These are phyloP conservation scores for Cirrhinus molitorella DNA, from an alignment of 2,797 vertebrate species.

Conservation along the genomic window DNA sequence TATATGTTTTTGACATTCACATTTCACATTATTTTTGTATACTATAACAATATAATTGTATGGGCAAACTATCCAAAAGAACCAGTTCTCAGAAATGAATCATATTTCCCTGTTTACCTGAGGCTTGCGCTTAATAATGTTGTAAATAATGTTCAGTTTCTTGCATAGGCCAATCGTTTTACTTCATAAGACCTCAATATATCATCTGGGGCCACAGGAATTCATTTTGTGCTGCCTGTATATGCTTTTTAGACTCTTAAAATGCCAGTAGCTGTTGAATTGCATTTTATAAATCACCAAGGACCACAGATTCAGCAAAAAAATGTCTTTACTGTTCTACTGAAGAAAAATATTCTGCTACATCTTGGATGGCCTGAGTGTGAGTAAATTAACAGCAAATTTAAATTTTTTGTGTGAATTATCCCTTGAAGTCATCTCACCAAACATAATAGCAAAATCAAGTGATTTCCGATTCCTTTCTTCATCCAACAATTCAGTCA, in stretches of 20 bases:
- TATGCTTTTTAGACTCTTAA: neutral
- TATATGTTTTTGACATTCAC: neutral
- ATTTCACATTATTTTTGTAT: neutral
- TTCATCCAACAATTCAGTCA: neutral
- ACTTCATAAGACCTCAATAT: neutral
- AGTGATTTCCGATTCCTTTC: neutral
- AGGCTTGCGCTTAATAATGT: neutral
- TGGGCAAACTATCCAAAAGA: too few species aligned
- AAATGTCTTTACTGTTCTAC: neutral
- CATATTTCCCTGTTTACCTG: neutral
- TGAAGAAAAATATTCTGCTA: neutral
- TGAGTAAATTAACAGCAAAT: neutral
- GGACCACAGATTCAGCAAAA: neutral
- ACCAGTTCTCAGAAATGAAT: neutral
- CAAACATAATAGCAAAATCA: slow-evolving; percentile 4
- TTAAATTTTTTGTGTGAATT: neutral
- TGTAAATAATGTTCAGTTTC: neutral
- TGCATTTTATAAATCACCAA: neutral
- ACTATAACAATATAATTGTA: neutral
- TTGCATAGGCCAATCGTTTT: neutral
- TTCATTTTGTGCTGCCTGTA: neutral
- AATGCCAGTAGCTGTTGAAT: neutral
- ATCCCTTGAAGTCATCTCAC: neutral
- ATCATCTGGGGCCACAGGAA: neutral
- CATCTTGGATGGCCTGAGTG: neutral